A percentile compares a stretch with the other conserved stretches of the same genome.
Evolutionary conservation across 2,888 invertebrate species (phyloP).

Genomic region (Sylvicola cinctus): DNA sequence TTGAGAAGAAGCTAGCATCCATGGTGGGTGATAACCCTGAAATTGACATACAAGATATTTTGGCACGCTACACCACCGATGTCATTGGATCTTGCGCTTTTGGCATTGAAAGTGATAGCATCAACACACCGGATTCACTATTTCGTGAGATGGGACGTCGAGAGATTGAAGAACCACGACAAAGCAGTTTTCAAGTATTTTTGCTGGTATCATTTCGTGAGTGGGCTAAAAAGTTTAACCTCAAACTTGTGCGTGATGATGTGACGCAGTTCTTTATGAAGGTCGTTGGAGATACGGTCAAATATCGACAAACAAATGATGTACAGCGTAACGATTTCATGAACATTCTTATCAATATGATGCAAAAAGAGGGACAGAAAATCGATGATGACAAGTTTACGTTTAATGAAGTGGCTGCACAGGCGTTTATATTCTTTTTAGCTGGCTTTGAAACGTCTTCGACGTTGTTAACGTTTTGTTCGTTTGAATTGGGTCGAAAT

Average conservation of each 20-base stretch:
- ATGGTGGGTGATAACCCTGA: conserved; percentile 7
- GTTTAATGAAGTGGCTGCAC: conserved; percentile 15
- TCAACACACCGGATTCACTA: conserved; percentile 19
- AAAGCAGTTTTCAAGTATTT: neutral
- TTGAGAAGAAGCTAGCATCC: conserved; percentile 4
- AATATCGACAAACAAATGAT: conserved; percentile 5
- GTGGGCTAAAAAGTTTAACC: neutral
- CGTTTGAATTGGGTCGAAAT: conserved; percentile 29
- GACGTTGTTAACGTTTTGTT: conserved; percentile 25
- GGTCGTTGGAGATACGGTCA: neutral
- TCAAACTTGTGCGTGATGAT: neutral
- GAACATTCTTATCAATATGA: conserved; percentile 1
- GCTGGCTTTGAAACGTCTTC: conserved; percentile 34
- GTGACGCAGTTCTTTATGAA: conserved; percentile 12
- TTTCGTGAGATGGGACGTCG: conserved; percentile 15
- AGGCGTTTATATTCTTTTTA: conserved; percentile 30
- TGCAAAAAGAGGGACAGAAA: neutral
- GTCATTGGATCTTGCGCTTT: conserved; percentile 29
- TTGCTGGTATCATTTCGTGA: neutral
- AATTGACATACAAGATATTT: conserved; percentile 24
- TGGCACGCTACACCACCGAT: conserved; percentile 27
- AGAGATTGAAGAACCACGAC: conserved; percentile 10
- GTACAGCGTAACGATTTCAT: conserved; percentile 13
- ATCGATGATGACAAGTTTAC: too few species aligned
- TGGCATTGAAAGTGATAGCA: conserved; percentile 26